phyloP scores from a whole-genome alignment of 2,797 vertebrate genomes.

The Enteromius viviparus region DNA sequence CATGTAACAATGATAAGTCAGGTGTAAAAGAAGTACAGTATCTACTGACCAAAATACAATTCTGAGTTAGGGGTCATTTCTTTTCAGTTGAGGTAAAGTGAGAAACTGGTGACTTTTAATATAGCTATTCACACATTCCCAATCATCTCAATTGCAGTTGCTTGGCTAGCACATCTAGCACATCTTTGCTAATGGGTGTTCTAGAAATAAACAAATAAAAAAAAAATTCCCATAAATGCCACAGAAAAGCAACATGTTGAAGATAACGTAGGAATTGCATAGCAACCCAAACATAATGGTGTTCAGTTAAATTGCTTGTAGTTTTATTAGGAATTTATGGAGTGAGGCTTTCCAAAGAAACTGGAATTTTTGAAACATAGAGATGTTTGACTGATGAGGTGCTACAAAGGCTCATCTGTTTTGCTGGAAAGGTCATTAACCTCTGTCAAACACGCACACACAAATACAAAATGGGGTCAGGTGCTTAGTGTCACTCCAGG shows the following conservation, averaged over 20 bases:
- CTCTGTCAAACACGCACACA: conserved; percentile 10
- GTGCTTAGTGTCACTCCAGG: conserved; percentile 14
- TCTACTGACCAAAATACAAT: background rate
- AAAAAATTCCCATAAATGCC: background rate
- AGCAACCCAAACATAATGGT: background rate
- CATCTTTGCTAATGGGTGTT: background rate
- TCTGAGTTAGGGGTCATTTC: background rate
- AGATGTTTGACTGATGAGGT: conserved; percentile 27
- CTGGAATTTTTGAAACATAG: background rate
- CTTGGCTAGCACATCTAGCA: background rate
- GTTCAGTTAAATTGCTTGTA: background rate
- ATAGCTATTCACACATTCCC: background rate
- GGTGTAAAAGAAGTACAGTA: background rate
- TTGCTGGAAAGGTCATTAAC: conserved; percentile 35
- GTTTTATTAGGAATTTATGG: background rate
- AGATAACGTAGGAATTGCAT: background rate
- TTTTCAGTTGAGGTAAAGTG: background rate
- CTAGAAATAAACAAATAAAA: background rate
- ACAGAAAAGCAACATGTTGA: background rate
- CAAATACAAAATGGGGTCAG: background rate
- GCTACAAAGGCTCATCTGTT: conserved; percentile 12
- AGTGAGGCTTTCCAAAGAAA: background rate
- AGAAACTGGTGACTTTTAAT: background rate
- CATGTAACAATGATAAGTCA: background rate
- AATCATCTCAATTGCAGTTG: background rate